Evolutionary conservation across 2,888 invertebrate genomes (phyloP).

Genomic region (Cyclophora punctaria): DNA sequence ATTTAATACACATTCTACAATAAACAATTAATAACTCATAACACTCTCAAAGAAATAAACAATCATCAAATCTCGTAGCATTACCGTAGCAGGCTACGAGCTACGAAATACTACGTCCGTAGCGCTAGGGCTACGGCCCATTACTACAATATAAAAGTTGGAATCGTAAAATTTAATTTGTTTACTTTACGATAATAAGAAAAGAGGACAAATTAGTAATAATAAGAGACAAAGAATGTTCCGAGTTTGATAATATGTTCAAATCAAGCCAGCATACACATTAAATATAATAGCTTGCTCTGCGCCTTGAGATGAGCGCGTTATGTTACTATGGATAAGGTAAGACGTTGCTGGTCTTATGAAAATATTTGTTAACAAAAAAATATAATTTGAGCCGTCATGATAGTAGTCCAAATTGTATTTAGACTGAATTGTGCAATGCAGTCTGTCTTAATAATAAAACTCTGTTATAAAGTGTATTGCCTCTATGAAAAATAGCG

Average conservation of each 20-base stretch:
- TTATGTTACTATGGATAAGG: conserved; percentile 29
- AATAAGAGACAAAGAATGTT: conserved; percentile 65
- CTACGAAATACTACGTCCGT: conserved; percentile 16
- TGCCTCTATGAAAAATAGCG: no score
- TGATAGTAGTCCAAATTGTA: no score
- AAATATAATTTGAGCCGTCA: no score
- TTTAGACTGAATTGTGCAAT: no score
- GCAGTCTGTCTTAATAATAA: no score
- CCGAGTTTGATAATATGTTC: conserved; percentile 73
- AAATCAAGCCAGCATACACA: conserved; percentile 69
- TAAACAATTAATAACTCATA: no score
- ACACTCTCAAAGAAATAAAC: background rate
- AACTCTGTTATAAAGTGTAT: no score
- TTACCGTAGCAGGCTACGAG: conserved; percentile 15
- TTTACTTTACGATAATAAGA: conserved; percentile 54
- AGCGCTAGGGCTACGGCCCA: conserved; percentile 30
- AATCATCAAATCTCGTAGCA: conserved; percentile 11
- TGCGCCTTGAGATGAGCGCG: conserved; percentile 52
- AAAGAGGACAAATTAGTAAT: conserved; percentile 70
- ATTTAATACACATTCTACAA: no score
- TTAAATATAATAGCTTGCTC: conserved; percentile 67
- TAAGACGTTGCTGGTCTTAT: no score
- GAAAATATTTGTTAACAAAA: no score
- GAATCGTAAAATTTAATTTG: conserved; percentile 57
- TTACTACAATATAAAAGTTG: conserved; percentile 21